Evolutionary conservation across 1,140 invertebrate genomes (phyloP), one percentile per base, ranked within the genome.

Genomic region (Rhyzopertha dominica): DNA sequence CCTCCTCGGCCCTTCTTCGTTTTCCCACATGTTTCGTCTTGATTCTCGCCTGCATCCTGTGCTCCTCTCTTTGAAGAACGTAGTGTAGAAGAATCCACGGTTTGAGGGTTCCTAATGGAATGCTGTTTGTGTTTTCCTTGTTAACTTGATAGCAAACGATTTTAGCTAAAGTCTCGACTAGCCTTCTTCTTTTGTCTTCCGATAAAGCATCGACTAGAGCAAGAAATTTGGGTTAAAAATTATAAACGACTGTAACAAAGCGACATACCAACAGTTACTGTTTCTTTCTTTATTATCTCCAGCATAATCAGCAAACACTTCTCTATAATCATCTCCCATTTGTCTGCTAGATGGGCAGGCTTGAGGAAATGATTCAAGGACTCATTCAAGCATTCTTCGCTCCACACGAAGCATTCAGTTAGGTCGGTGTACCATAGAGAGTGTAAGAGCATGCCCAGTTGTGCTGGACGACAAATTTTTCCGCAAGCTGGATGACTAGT

Each of bases 41-140:
- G 36, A 66, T 58, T 49, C 68, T 70, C 14, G 71, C 71, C 24
- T 73, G 65, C 31, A 72, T 64, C 51, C 69, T 68, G 48, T 76
- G 71, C 49, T 74, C 70, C 53, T 73, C 70, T 29, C 70, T 70
- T 42, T 39, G 45, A 53, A 90, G 68, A 49, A 90, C 76, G 53
- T 80, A 79, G 70, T 91, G 85, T 43, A 95, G 69, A 29, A 93
- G 66, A 38, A 90, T 84, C 88, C 88, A 93, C 9, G 87, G 85
- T n/a, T 76, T 61, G 5, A 88, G 74, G 10, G 79, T 80, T 40
- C 80, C 75, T 28, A 90, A 74, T 1, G 81, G 76, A 71, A 89
- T 80, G 24, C 80, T 79, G n/a, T 71, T 55, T 12, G 59, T 64
- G 59, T 78, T 76, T 61, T 78, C 74, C 42, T 75, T 66, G 58